These are phyloP conservation scores for Porites australiensis DNA, from an alignment of 64 coral and sea anemone genomes.

Conservation along the genomic window DNA sequence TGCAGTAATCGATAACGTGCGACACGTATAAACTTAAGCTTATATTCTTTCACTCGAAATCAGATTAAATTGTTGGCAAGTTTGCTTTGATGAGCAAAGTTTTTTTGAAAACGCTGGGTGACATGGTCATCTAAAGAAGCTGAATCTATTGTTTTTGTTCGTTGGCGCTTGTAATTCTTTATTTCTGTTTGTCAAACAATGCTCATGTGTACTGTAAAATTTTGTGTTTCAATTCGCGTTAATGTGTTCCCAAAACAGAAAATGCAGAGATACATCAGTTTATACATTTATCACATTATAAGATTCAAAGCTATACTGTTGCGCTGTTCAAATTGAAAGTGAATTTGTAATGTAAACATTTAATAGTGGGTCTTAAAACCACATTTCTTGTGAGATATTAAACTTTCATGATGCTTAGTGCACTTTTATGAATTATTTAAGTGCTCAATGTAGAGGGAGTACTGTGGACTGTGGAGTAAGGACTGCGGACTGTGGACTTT, in stretches of 20 bases:
- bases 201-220: background rate
- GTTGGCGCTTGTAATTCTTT: background rate
- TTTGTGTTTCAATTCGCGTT: background rate
- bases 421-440: background rate
- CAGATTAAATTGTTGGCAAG: background rate
- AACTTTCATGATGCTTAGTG: background rate
- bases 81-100: background rate
- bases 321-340: too few relatives aligned
- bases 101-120: background rate
- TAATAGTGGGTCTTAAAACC: background rate
- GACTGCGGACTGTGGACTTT: too few relatives aligned
- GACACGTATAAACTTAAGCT: background rate
- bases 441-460: too few relatives aligned
- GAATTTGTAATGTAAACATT: too few relatives aligned
- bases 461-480: too few relatives aligned
- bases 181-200: slow-evolving; percentile 20
- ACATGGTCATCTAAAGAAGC: background rate
- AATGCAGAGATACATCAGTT: too few relatives aligned
- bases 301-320: too few relatives aligned
- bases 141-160: background rate
- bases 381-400: background rate
- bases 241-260: background rate
- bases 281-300: too few relatives aligned
- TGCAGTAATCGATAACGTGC: background rate
- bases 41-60: background rate